Percentiles rank a stretch among this genome's conserved stretches.
Evolutionary conservation across 2,888 invertebrate species (phyloP).

Genomic region (Aspidapion aeneum): DNA sequence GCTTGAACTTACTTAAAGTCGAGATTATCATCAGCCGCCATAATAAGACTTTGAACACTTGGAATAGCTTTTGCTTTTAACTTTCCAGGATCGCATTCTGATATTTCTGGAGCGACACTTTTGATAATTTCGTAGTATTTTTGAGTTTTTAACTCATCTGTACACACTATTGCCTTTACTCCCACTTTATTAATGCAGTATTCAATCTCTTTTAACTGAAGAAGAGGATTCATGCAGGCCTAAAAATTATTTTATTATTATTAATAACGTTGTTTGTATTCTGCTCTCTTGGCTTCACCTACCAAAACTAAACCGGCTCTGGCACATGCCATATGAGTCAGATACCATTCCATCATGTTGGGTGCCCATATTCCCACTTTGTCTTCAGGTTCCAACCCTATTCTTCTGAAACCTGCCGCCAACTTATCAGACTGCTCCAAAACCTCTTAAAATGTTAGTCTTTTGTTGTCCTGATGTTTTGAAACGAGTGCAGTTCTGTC

Average conservation of each 20-base stretch:
- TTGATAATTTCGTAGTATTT: slow-evolving; percentile 65
- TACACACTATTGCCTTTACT: slow-evolving; percentile 62
- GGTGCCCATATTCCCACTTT: slow-evolving; percentile 77
- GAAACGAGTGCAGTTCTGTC: slow-evolving; percentile 58
- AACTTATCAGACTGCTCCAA: slow-evolving; percentile 60
- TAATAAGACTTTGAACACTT: slow-evolving; percentile 54
- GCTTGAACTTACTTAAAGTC: slow-evolving; percentile 41
- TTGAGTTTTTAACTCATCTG: slow-evolving; percentile 59
- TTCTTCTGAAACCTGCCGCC: slow-evolving; percentile 63
- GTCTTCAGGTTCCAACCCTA: slow-evolving; percentile 71
- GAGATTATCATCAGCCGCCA: slow-evolving; percentile 51
- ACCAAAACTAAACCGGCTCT: slow-evolving; percentile 71
- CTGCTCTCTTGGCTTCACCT: slow-evolving; percentile 27
- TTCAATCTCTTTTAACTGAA: slow-evolving; percentile 64
- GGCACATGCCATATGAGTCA: slow-evolving; percentile 66
- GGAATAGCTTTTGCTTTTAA: slow-evolving; percentile 51
- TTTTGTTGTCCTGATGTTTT: slow-evolving; percentile 50
- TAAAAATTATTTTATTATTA: slow-evolving; percentile 43
- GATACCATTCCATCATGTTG: slow-evolving; percentile 73
- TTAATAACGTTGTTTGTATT: background rate
- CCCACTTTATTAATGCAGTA: slow-evolving; percentile 70
- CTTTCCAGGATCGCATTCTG: slow-evolving; percentile 47
- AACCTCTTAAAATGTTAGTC: slow-evolving; percentile 53
- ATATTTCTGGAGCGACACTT: slow-evolving; percentile 58
- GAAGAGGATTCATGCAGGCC: slow-evolving; percentile 77